Base-by-base conservation (phyloP, 2,888 invertebrate genomes). In the Schrankia costaestrigalis region DNA sequence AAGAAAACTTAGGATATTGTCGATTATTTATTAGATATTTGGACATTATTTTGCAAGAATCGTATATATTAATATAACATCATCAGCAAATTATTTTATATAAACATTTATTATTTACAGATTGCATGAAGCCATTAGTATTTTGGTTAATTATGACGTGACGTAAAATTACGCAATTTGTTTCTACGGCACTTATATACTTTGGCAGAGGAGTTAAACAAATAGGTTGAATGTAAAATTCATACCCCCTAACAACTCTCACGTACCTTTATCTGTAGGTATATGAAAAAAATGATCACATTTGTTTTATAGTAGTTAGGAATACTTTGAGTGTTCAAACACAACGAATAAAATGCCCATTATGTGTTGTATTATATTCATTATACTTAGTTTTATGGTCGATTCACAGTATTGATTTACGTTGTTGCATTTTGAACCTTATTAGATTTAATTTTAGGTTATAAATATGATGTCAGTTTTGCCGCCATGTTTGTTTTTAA, bases 291-390 rank as follows among this genome's bases (percentile, higher is more conserved):
- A 35, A 45, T 37, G 26, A 37, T 39, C 47, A 37, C 40, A 49
- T 30, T 54, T 27, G 46, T 47, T 40, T 46, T 43, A 47, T 51
- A 28, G 45, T 56, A 56, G 56, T 58, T 36, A 25, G 24, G 10
- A 8, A 37, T 60, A 62, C 56, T 47, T 58, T 52, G 62, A 70
- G 67, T 74, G 70, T 77, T 78, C 71, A 70, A 76, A 76, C 69
- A 77, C 80, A 83, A 84, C 80, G 78, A 83, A 77, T 64, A 63
- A 55, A 56, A n/a, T 52, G 52, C 68, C 68, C 67, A 36, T 56
- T 49, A 64, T 56, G 62, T 69, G 62, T 73, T 75, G 67, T 77
- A 72, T 71, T 64, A 71, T 74, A 71, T 73, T 69, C 65, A 62
- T 58, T 64, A 56, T 75, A 72, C 66, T 25, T 39, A n/a, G n/a